Evolutionary conservation across 1,140 invertebrate species (phyloP).

Genomic region (Bombus sibiricus): DNA sequence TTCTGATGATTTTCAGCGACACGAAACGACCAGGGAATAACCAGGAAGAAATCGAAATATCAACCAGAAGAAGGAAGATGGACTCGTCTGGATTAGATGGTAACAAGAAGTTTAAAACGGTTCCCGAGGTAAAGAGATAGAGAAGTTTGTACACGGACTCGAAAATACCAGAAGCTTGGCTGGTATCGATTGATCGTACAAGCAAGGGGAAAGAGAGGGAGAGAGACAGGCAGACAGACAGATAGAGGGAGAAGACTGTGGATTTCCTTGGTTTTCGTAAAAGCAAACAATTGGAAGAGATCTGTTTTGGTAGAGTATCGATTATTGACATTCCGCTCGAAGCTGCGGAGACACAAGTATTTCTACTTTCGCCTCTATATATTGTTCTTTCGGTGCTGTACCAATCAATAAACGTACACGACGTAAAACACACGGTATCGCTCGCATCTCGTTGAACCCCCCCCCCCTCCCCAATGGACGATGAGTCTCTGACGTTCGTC

Average conservation of each 20-base stretch:
- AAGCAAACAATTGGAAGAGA: slow-evolving; percentile 23
- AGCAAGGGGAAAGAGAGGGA: neutral
- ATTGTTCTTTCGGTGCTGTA: slow-evolving; percentile 59
- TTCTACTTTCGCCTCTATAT: slow-evolving; percentile 43
- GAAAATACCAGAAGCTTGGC: slow-evolving; percentile 30
- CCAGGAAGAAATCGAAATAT: neutral
- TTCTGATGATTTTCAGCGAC: slow-evolving; percentile 12
- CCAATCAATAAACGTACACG: slow-evolving; percentile 59
- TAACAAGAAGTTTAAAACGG: slow-evolving; percentile 14
- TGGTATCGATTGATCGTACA: slow-evolving; percentile 44
- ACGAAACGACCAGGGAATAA: neutral
- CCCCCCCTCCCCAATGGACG: neutral
- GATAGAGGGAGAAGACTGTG: neutral
- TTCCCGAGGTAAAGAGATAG: neutral
- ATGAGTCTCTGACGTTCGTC: neutral
- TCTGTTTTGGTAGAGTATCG: slow-evolving; percentile 46
- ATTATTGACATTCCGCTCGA: slow-evolving; percentile 44
- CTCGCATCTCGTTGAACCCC: slow-evolving; percentile 20
- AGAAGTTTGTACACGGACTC: neutral
- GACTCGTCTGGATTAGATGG: neutral
- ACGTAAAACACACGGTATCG: slow-evolving; percentile 54
- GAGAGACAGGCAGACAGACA: neutral
- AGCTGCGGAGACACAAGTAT: slow-evolving; percentile 26
- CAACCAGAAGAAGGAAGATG: no score
- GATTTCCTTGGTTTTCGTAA: slow-evolving; percentile 42